Evolutionary conservation across 2,797 vertebrate species (phyloP).

Genomic region (Periparus ater): DNA sequence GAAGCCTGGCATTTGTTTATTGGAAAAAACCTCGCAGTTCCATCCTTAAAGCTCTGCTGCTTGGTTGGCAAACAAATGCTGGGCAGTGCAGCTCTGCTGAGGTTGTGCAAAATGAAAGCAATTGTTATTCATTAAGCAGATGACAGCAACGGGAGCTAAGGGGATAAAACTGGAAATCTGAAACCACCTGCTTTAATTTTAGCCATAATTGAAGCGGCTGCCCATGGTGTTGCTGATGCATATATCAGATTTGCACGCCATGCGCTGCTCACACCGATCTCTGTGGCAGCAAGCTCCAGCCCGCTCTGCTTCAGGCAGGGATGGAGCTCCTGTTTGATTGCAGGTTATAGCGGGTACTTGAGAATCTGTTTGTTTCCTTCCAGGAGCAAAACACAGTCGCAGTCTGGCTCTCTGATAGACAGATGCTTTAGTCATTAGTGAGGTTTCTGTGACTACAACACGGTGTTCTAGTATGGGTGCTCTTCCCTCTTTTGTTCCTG

Average conservation of each 20-base stretch:
- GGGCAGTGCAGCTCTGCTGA: slow-evolving; percentile 43
- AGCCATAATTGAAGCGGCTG: slow-evolving; percentile 55
- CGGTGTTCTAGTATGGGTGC: slow-evolving; percentile 22
- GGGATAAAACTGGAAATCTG: slow-evolving; percentile 55
- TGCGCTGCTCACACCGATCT: background rate
- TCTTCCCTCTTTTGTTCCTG: slow-evolving; percentile 67
- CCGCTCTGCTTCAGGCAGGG: background rate
- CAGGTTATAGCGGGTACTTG: background rate
- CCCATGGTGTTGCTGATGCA: slow-evolving; percentile 37
- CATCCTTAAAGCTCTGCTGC: slow-evolving; percentile 34
- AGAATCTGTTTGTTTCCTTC: slow-evolving; percentile 45
- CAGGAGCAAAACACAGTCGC: slow-evolving; percentile 9
- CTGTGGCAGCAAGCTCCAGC: slow-evolving; percentile 16
- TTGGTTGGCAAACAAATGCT: slow-evolving; percentile 41
- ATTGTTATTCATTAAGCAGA: slow-evolving; percentile 67
- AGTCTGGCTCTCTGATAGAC: background rate
- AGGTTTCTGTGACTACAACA: slow-evolving; percentile 48
- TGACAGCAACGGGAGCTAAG: slow-evolving; percentile 56
- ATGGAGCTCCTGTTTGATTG: background rate
- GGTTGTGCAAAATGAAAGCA: slow-evolving; percentile 47
- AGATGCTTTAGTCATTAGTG: slow-evolving; percentile 48
- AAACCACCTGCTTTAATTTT: slow-evolving; percentile 70
- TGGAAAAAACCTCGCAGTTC: background rate
- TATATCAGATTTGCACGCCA: background rate
- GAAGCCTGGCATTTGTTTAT: slow-evolving; percentile 48